Evolutionary conservation across 2,113 vertebrate species (phyloP), one percentile per base, ranked within the genome.

Genomic region (Antechinus stuartii): DNA sequence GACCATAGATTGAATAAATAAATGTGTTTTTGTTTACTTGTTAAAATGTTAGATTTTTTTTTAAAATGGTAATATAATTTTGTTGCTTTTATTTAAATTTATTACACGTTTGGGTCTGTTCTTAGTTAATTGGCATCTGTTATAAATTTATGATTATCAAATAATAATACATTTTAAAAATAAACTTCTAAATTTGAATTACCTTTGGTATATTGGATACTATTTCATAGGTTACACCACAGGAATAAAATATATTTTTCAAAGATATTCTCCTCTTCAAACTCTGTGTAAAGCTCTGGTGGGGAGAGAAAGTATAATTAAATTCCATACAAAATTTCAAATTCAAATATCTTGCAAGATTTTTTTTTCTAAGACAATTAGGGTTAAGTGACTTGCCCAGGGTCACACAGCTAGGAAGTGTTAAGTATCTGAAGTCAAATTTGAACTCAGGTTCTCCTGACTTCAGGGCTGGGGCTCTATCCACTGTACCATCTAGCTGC

Each of bases 121-220:
- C 53, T 46, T 91, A 89, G 4, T 1, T 49, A 30, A n/a, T 23
- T 2, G 11, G 35, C 93, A 95, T 95, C 91, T 92, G 4, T 49
- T 16, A 0, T 46, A 95, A 35, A 96, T 84, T 84, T 42, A 84
- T 42, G 7, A 84, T 42, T 22, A 42, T n/a, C 42, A 84, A 42
- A 23, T 42, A 84, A 84, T n/a, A 84, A 84, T 84, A 84, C 5
- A 84, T 8, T 42, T 84, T 8, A 23, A 84, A 84, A 35, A 84
- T 84, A 42, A 42, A 23, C n/a, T 42, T 84, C 19, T 42, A 84
- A 84, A 84, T 84, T 84, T 42, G 27, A 90, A 93, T 98, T 98
- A 99, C 99, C 99, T 99, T 99, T 97, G 99, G 99, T 99, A 99
- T 99, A 97, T 99, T 99, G 96, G 99, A 99, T 90, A 99, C 99